Base-by-base conservation (phyloP, 2,797 vertebrate genomes). In the Sparus aurata region DNA sequence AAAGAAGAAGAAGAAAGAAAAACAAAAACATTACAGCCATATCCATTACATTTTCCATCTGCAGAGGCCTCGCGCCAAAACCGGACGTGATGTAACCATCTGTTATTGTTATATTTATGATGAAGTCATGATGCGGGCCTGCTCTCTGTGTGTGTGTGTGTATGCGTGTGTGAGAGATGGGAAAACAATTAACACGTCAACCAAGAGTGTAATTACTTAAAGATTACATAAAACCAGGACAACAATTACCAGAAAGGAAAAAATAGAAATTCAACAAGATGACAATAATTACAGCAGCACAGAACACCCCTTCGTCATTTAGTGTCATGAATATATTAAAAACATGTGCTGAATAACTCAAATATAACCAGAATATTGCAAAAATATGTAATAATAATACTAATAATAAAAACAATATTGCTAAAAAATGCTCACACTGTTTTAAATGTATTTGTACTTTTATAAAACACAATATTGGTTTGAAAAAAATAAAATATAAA, bases 91-190 rank as follows among this genome's bases (percentile, higher is more conserved):
- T 75, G 77, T 5, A 64, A 38, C 13, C 22, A 45, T 4, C 43
- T 13, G 17, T 10, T 3, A 16, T 13, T 5, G 43, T 1, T 22
- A 27, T 43, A 61, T 9, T 63, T 72, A 18, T 50, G 9, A 69
- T 30, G 8, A 18, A 38, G n/a, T n/a, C 2, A 41, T 69, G 23
- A 22, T 34, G 30, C 52, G 72, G 70, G 66, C 70, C 83, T 65
- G 58, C n/a, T 25, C 25, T 25, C 25, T 25, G 25, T 25, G 25
- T 25, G 25, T 25, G 25, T 25, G 25, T 25, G 25, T 25, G 25
- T 25, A 25, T n/a, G n/a, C n/a, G n/a, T n/a, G n/a, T n/a, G 3
- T 7, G 46, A 66, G 20, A 69, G 11, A 43, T 34, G 15, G 27
- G 23, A 25, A 61, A 50, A 46, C 9, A 62, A 68, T 73, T 30